Evolutionary conservation across 2,797 vertebrate genomes (phyloP).

Genomic region (Pseudochirops corinnae): DNA sequence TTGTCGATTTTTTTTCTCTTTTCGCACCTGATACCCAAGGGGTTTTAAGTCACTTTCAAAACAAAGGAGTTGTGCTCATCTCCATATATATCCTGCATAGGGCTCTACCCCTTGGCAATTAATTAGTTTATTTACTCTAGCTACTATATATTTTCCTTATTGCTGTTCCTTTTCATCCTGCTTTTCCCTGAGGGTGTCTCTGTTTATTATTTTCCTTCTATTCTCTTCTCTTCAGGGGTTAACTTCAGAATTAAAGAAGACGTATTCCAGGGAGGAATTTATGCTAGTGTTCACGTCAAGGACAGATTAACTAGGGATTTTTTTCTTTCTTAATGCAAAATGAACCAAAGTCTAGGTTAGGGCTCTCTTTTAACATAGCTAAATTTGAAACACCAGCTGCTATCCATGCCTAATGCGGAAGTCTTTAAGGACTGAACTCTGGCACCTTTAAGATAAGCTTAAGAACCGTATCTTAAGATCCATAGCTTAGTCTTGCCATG

Average conservation of each 20-base stretch:
- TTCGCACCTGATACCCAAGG: slow-evolving; percentile 62
- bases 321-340: not conserved
- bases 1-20: slow-evolving; percentile 12
- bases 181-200: slow-evolving; percentile 52
- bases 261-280: not conserved
- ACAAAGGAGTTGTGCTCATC: slow-evolving; percentile 53
- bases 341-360: not conserved
- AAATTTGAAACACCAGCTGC: slow-evolving; percentile 35
- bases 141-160: slow-evolving; percentile 73
- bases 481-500: not conserved
- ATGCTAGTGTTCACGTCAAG: not conserved
- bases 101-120: slow-evolving; percentile 64
- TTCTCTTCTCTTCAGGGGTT: slow-evolving; percentile 56
- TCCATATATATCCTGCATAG: slow-evolving; percentile 42
- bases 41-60: slow-evolving; percentile 72
- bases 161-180: slow-evolving; percentile 50
- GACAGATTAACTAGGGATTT: not conserved
- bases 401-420: slow-evolving; percentile 26
- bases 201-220: slow-evolving; percentile 57
- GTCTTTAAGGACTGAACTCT: not conserved
- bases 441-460: slow-evolving; percentile 38
- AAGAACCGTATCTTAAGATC: slow-evolving; percentile 25
- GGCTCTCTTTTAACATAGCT: slow-evolving; percentile 41
- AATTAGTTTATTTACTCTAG: slow-evolving; percentile 71
- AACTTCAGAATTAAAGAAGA: slow-evolving; percentile 54